Base-by-base conservation (phyloP, 1,140 invertebrate genomes). In the Trichonephila inaurata region DNA sequence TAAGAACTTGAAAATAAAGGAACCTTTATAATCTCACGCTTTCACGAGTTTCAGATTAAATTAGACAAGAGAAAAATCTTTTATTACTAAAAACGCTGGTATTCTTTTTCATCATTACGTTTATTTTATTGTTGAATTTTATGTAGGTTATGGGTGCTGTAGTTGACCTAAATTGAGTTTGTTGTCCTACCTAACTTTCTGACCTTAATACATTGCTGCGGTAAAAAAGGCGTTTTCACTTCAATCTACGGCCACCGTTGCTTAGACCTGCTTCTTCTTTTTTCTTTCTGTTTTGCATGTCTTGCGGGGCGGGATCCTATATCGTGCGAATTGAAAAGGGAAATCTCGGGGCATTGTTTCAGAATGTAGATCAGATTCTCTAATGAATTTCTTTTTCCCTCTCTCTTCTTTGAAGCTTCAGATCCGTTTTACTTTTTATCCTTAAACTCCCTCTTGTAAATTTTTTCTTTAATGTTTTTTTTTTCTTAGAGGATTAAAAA, bases 71-170 rank as follows among this genome's bases (percentile, higher is more conserved):
- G 64, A 69, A 18, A 69, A 82, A 83, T 64, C 24, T 87, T 87
- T 87, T 87, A 61, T 62, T 87, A 62, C 85, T 33, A 62, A 19
- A 51, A 33, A 88, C 44, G 14, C 19, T 64, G 24, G 33, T 88
- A 64, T 64, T 88, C 86, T 88, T 88, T 64, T 64, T 88, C 51
- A 33, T 44, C 86, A 64, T 83, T 85, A 51, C 90, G 40, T 64
- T 92, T 92, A 60, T 85, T 92, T 92, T 92, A 92, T 64, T 92
- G 72, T 85, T 64, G 90, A 28, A 33, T 88, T 77, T 69, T 89
- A 92, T 92, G n/a, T 92, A 87, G 91, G 91, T 92, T 92, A 92
- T 92, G 91, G 91, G 91, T 92, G 91, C 91, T 58, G 91, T n/a
- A 24, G 82, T 64, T 87, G 91, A 92, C 91, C 91, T 87, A 87